Base-by-base conservation (phyloP, 2,888 invertebrate genomes). In the Eristalinus sepulchralis region DNA sequence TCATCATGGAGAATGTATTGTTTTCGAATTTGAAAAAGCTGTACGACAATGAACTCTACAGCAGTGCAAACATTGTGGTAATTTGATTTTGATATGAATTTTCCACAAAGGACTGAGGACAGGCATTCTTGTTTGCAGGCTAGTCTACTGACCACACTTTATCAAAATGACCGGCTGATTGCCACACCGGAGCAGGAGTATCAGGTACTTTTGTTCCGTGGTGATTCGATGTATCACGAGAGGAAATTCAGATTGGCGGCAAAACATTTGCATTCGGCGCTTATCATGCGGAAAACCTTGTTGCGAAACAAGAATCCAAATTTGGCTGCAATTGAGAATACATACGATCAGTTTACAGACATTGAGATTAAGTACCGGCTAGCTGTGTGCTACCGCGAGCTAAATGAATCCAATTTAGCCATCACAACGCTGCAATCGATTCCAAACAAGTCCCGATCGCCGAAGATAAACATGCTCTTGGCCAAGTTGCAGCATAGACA, bases 391-490 rank as follows among this genome's bases (percentile, higher is more conserved):
- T 94, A 95, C 88, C 92, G 95, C 0, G 95, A 95, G 88, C 91
- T 95, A 88, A 95, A 95, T 82, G 95, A 96, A 89, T 93, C 93
- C 34, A 93, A 94, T 84, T 94, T 95, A 91, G 97, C 93, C 0
- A 90, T 91, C 2, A 87, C 83, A 9, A 89, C 90, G 0, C 62
- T 93, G 59, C 91, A 91, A 34, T 88, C 90, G 13, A 89, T 92
- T 79, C 94, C 95, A 24, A 95, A 94, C 0, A 95, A 96, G 90
- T 94, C 95, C 72, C 93, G 97, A 76, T 95, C 95, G 24, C 94
- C 96, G 0, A 95, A 96, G 91, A 94, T 97, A 3, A 96, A 97
- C 90, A 95, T 97, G 94, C 95, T 96, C 11, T 91, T 97, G 71
- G 97, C 95, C 5, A 95, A 95, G 90, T 93, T 97, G 88, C 96